These are phyloP conservation scores for Trichonephila clavipes DNA, from an alignment of 1,140 invertebrate genomes.

Conservation along the genomic window DNA sequence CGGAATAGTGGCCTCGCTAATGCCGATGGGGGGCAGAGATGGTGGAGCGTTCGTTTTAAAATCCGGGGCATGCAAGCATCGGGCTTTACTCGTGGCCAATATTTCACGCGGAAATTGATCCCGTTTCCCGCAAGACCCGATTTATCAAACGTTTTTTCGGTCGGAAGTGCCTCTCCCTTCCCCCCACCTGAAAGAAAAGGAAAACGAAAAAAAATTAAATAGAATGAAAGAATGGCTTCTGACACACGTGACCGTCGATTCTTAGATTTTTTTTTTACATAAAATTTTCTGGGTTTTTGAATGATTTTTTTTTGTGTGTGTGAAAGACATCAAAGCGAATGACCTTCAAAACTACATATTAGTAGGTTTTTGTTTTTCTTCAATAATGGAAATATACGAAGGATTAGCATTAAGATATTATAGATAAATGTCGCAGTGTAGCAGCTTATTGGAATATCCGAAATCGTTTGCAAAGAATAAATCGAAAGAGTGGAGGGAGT, in stretches of 20 bases:
- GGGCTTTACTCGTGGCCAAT: conserved; percentile 15
- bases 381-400: too few species aligned
- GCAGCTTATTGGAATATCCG: too few species aligned
- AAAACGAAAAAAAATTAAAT: conserved; percentile 6
- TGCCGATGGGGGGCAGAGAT: neutral
- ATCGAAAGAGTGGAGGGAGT: too few species aligned
- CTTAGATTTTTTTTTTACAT: neutral
- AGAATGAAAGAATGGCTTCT: neutral
- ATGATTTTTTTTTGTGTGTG: neutral
- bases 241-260: neutral
- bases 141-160: conserved; percentile 23
- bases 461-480: too few species aligned
- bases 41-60: conserved; percentile 33
- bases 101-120: conserved; percentile 54
- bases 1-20: neutral
- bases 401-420: too few species aligned
- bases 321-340: neutral
- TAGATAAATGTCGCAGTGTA: too few species aligned
- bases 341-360: too few species aligned
- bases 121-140: neutral
- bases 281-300: neutral
- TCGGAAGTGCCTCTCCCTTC: neutral
- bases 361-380: too few species aligned
- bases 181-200: neutral
- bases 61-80: neutral